A percentile compares a stretch with the other conserved stretches of the same genome.
Evolutionary conservation across 2,888 invertebrate genomes (phyloP).

Genomic region (Mythimna loreyi): DNA sequence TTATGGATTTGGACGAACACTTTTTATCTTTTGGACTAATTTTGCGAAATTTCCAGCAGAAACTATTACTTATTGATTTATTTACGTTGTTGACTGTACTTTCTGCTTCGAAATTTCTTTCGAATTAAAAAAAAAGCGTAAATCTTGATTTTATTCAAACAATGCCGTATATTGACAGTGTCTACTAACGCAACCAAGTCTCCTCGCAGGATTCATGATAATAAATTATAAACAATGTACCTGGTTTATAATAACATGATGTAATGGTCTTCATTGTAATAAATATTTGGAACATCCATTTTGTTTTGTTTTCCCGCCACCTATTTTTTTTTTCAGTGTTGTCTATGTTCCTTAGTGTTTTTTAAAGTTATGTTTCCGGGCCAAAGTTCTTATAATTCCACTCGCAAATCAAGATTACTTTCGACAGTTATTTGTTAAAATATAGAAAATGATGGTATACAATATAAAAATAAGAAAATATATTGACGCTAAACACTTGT

Average conservation of each 20-base stretch:
- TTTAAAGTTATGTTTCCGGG: slow-evolving; percentile 37
- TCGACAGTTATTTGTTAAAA: slow-evolving; percentile 36
- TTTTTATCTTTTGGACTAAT: too few relatives aligned
- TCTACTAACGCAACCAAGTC: slow-evolving; percentile 55
- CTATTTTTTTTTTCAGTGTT: slow-evolving; percentile 17
- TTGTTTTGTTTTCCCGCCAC: slow-evolving; percentile 56
- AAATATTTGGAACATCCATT: slow-evolving; percentile 87
- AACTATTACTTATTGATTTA: neutral
- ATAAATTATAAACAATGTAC: slow-evolving; percentile 87
- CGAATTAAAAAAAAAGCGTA: slow-evolving; percentile 5
- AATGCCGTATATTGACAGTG: slow-evolving; percentile 46
- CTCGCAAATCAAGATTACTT: slow-evolving; percentile 20
- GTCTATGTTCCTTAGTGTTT: slow-evolving; percentile 35
- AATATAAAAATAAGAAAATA: slow-evolving; percentile 18
- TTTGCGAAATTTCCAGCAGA: too few relatives aligned
- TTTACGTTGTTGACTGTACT: neutral
- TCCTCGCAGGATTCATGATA: slow-evolving; percentile 74
- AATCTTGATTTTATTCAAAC: slow-evolving; percentile 56
- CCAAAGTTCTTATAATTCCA: slow-evolving; percentile 24
- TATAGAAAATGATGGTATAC: slow-evolving; percentile 16
- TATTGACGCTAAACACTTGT: slow-evolving; percentile 44
- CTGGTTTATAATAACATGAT: slow-evolving; percentile 88
- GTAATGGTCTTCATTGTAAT: slow-evolving; percentile 88
- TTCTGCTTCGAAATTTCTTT: neutral
- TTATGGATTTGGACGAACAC: too few relatives aligned